Conservation (phyloP, 2,888 invertebrate species). For the Cheilosia grossa region DNA sequence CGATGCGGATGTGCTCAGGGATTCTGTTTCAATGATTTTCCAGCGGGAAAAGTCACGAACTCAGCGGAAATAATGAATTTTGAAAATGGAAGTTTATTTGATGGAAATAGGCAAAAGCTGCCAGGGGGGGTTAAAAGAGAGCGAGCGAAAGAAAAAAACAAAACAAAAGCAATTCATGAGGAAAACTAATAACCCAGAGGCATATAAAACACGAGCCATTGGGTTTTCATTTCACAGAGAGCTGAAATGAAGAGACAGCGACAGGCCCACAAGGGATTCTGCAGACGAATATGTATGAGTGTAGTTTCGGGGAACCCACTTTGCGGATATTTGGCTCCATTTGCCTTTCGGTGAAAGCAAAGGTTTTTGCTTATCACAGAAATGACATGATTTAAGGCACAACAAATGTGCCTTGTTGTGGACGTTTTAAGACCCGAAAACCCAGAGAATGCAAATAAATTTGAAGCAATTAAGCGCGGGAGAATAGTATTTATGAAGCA, state of each 20-base stretch:
- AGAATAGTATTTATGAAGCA: slow-evolving; percentile 55
- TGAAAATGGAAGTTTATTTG: slow-evolving; percentile 74
- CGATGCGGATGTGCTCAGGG: slow-evolving; percentile 14
- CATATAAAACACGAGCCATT: slow-evolving; percentile 70
- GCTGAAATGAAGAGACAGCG: slow-evolving; percentile 18
- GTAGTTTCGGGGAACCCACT: slow-evolving; percentile 24
- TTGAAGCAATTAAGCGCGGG: slow-evolving; percentile 48
- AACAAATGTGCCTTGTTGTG: slow-evolving; percentile 29
- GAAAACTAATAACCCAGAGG: slow-evolving; percentile 74
- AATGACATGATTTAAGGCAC: slow-evolving; percentile 36
- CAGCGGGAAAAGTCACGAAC: slow-evolving; percentile 75
- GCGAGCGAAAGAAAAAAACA: slow-evolving; percentile 59
- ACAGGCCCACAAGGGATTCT: slow-evolving; percentile 57
- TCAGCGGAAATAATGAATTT: slow-evolving; percentile 75
- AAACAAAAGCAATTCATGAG: slow-evolving; percentile 72
- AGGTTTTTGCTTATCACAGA: slow-evolving; percentile 56
- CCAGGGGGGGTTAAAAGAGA: slow-evolving; percentile 27
- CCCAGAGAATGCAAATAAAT: slow-evolving; percentile 41
- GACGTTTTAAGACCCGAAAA: slow-evolving; percentile 23
- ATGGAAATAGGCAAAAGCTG: slow-evolving; percentile 67
- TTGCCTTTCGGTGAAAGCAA: slow-evolving; percentile 26
- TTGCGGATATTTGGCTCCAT: slow-evolving; percentile 5
- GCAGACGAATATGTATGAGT: neutral
- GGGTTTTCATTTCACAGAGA: slow-evolving; percentile 62
- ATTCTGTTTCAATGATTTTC: slow-evolving; percentile 70